These are phyloP conservation scores for Tolmerus cingulatus DNA, from an alignment of 2,888 invertebrate genomes.

Conservation along the genomic window DNA sequence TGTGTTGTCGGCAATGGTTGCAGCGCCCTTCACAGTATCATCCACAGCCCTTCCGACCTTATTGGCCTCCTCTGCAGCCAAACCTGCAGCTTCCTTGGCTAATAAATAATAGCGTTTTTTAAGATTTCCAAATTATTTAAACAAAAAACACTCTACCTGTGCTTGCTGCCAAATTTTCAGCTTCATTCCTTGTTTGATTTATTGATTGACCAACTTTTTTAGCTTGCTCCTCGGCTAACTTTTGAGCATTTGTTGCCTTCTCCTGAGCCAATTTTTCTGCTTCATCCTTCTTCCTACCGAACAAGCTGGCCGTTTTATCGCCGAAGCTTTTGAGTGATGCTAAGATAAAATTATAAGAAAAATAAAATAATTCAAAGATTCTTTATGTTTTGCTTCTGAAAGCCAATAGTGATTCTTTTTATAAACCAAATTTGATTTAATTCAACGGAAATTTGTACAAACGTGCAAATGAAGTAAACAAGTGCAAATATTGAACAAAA, in stretches of 20 bases:
- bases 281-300: slow-evolving; percentile 77
- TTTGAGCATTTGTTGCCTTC: slow-evolving; percentile 69
- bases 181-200: slow-evolving; percentile 67
- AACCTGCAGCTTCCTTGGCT: slow-evolving; percentile 63
- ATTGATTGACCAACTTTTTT: slow-evolving; percentile 71
- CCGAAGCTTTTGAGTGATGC: slow-evolving; percentile 77
- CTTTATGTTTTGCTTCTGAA: background rate
- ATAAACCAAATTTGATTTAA: background rate
- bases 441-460: background rate
- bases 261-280: slow-evolving; percentile 71
- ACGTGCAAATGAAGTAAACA: slow-evolving; percentile 13
- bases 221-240: slow-evolving; percentile 71
- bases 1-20: slow-evolving; percentile 56
- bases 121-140: background rate
- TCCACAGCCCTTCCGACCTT: slow-evolving; percentile 62
- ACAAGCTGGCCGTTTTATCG: slow-evolving; percentile 75
- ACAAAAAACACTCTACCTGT: slow-evolving; percentile 54
- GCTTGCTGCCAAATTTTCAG: slow-evolving; percentile 66
- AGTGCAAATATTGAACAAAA: slow-evolving; percentile 3
- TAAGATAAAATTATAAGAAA: slow-evolving; percentile 53
- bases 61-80: slow-evolving; percentile 58
- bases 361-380: background rate
- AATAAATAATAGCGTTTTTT: background rate
- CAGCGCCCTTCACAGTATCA: slow-evolving; percentile 57
- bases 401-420: background rate